Percentiles rank a stretch among this genome's conserved stretches.
phyloP scores from a whole-genome alignment of 2,797 vertebrate genomes.

The Thripadectes ignobilis region DNA sequence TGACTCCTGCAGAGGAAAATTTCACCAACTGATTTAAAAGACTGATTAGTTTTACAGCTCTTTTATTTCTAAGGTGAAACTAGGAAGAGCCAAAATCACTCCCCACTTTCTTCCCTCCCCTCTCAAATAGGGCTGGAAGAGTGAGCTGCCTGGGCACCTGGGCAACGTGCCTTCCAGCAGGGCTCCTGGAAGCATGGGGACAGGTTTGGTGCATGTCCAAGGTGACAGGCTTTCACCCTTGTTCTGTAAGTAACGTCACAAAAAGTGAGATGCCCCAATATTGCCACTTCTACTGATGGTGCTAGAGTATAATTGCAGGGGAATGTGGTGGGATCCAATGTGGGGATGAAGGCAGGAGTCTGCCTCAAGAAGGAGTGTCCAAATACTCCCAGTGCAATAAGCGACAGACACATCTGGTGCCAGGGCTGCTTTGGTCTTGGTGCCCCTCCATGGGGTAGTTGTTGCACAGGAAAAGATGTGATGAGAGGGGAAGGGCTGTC shows the following conservation, averaged over 20 bases:
- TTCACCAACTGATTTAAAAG: constrained; percentile 22
- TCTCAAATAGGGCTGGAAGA: neutral
- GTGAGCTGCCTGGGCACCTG: accelerated
- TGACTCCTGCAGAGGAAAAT: constrained; percentile 38
- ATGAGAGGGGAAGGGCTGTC: neutral
- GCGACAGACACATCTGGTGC: accelerated
- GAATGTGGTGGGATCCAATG: accelerated
- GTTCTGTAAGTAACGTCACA: neutral
- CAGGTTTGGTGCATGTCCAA: neutral
- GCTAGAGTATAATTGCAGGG: neutral
- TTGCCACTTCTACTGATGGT: neutral
- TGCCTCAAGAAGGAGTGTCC: neutral
- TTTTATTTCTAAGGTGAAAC: constrained; percentile 26
- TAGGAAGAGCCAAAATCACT: neutral
- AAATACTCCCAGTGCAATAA: neutral
- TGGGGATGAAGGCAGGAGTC: neutral
- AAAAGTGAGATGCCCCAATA: neutral
- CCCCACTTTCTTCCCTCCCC: neutral
- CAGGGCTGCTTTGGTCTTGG: neutral
- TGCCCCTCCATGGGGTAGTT: accelerated
- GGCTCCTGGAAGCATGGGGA: neutral
- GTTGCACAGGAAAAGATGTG: accelerated
- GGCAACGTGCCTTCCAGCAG: neutral
- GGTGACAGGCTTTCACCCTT: neutral
- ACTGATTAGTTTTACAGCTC: constrained; percentile 25